Evolutionary conservation across 23 tunicate species (phyloP).

Genomic region (Ciona savignyi): DNA sequence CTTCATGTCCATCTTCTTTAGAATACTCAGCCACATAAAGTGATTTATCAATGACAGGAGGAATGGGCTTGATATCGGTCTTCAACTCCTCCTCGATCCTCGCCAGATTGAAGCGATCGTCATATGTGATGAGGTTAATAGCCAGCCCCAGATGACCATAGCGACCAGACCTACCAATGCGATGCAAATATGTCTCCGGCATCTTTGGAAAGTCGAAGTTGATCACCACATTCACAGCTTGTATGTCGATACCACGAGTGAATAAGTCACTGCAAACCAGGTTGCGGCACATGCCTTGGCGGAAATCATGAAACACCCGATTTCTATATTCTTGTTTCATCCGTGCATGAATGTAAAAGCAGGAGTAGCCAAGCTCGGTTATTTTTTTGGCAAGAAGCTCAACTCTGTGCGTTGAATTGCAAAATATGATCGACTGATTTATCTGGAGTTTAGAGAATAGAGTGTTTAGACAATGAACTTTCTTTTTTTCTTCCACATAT

Average conservation of each 20-base stretch:
- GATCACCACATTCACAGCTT: conserved; percentile 99
- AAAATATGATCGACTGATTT: conserved; percentile 97
- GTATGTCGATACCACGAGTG: conserved; percentile 98
- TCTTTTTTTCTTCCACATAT: conserved; percentile 96
- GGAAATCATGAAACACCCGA: conserved; percentile 96
- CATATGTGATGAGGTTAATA: conserved; percentile 92
- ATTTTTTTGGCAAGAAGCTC: conserved; percentile 98
- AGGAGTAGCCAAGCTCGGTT: conserved; percentile 96
- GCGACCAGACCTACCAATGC: conserved; percentile 72
- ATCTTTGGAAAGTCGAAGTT: conserved; percentile 99
- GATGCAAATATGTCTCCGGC: conserved; percentile 99
- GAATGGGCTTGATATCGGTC: conserved; percentile 97
- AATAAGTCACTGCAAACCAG: conserved; percentile 97
- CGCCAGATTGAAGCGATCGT: conserved; percentile 90
- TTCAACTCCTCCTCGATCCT: conserved; percentile 91
- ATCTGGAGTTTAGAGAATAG: conserved; percentile 96
- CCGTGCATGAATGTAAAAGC: conserved; percentile 97
- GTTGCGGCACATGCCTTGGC: conserved; percentile 97
- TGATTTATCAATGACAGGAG: conserved; percentile 94
- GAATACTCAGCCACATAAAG: conserved; percentile 95
- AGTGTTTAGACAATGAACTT: conserved; percentile 98
- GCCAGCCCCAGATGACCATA: conserved; percentile 99
- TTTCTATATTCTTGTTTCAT: conserved; percentile 99
- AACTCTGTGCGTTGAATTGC: conserved; percentile 97
- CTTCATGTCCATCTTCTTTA: conserved; percentile 63